Conservation (phyloP, 2,888 invertebrate species). For the Clistopyga incitator region DNA sequence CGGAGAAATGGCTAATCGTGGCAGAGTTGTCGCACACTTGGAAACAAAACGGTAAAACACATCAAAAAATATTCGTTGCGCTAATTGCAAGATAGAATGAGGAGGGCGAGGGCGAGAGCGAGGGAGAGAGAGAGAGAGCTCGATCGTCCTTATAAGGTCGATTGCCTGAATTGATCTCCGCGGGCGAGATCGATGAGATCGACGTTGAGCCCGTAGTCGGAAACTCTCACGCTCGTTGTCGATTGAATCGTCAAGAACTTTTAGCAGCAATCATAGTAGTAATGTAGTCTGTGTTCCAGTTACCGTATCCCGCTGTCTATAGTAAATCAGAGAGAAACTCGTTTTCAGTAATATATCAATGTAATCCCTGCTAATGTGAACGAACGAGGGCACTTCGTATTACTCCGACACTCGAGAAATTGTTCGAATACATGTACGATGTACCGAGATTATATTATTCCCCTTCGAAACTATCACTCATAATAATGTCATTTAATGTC, state of each 20-base stretch:
- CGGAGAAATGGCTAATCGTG: no score
- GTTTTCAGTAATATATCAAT: slow-evolving; percentile 61
- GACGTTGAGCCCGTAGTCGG: slow-evolving; percentile 20
- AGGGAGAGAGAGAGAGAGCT: no score
- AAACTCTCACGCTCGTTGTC: slow-evolving; percentile 57
- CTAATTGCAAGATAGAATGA: slow-evolving; percentile 40
- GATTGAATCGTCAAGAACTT: slow-evolving; percentile 58
- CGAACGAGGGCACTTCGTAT: slow-evolving; percentile 47
- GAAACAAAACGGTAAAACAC: no score
- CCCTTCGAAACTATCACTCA: slow-evolving; percentile 11
- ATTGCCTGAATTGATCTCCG: slow-evolving; percentile 50
- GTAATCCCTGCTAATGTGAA: slow-evolving; percentile 46
- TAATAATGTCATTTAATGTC: slow-evolving; percentile 39
- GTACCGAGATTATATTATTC: background rate
- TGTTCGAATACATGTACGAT: slow-evolving; percentile 10
- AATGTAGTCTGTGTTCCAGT: slow-evolving; percentile 55
- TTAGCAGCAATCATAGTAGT: slow-evolving; percentile 47
- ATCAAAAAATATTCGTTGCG: background rate
- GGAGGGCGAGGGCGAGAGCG: slow-evolving; percentile 21
- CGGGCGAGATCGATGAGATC: slow-evolving; percentile 56
- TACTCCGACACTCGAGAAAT: slow-evolving; percentile 31
- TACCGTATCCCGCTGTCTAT: slow-evolving; percentile 24
- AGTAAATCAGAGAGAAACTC: slow-evolving; percentile 49
- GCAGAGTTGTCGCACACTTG: no score
- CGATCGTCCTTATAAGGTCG: slow-evolving; percentile 54